phyloP scores from a whole-genome alignment of 2,888 invertebrate genomes.

The Sacculina carcini region DNA sequence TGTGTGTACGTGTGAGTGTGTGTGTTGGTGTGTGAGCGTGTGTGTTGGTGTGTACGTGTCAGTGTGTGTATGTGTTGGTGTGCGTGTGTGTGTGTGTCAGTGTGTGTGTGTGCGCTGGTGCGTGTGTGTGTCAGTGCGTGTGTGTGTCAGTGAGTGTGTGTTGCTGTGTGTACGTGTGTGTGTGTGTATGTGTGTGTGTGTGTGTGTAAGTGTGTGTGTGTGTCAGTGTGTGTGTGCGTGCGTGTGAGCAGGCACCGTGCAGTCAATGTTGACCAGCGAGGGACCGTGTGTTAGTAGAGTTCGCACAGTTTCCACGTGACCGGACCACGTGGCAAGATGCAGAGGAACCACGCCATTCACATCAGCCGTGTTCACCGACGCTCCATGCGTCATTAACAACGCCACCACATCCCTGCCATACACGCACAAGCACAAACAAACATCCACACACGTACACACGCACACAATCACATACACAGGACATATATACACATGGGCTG shows the following conservation, averaged over 20 bases:
- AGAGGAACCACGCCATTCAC: conserved; percentile 72
- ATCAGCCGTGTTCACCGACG: conserved; percentile 66
- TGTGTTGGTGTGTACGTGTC: too few relatives aligned
- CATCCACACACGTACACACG: not conserved
- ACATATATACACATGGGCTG: not conserved
- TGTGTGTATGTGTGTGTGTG: not conserved
- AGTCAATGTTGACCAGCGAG: conserved; percentile 56
- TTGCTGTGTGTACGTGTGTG: too few relatives aligned
- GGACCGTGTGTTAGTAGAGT: conserved; percentile 55
- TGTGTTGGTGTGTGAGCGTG: too few relatives aligned
- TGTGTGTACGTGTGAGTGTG: too few relatives aligned
- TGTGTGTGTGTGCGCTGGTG: too few relatives aligned
- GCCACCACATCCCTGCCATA: conserved; percentile 50
- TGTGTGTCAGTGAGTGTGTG: too few relatives aligned
- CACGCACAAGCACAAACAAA: conserved; percentile 6
- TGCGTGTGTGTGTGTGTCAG: too few relatives aligned
- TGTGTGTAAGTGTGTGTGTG: not conserved
- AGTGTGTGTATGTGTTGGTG: too few relatives aligned
- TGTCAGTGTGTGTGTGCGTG: not conserved
- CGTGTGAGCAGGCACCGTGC: conserved; percentile 33
- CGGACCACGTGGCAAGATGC: conserved; percentile 83
- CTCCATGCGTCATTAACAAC: conserved; percentile 53
- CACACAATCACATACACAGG: conserved; percentile 5
- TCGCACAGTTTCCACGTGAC: conserved; percentile 61
- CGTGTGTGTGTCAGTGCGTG: too few relatives aligned